Base-by-base conservation (phyloP, 2,888 invertebrate species). In the Philhelius pedissequus region DNA sequence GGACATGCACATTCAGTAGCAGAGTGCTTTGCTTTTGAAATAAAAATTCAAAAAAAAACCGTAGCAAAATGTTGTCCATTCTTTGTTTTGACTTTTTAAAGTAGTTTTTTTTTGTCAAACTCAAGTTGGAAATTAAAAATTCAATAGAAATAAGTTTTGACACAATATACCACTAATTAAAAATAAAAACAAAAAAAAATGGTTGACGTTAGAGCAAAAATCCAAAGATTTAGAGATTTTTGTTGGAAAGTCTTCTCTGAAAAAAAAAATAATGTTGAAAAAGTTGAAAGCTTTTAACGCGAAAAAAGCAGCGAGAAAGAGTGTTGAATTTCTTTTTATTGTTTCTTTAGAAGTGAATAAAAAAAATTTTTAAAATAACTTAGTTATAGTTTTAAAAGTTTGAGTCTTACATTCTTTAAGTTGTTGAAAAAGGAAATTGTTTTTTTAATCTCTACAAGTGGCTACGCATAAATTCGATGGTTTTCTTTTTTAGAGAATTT, bases 101-200 rank as follows among this genome's bases (percentile, higher is more conserved):
- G 11, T 45, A 22, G 45, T 27, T 58, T 25, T 38, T 40, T 22
- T 60, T 70, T 76, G 70, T 62, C 43, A 50, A 75, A 71, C 71
- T 76, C 80, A 84, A 84, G 80, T 84, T 80, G 70, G 75, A 66
- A 80, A 84, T 84, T 84, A 80, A 80, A 80, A 84, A 80, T 84
- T 80, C 84, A 71, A 75, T 76, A 64, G 70, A 84, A 84, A 75
- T 76, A 80, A 84, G 84, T 84, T 84, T 84, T 84, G 80, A 80
- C 80, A 80, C 80, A 80, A 84, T 80, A 84, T 76, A 84, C 80
- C 84, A 66, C 84, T 84, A 84, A 84, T 84, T 84, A 84, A 71
- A 80, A 71, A 80, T 13, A 52, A n/a, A 40, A 74, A 27, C 13
- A 40, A 43, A 66, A 66, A 48, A 52, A 48, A 43, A 45, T 20